Evolutionary conservation across 2,113 vertebrate genomes (phyloP), one percentile per base, ranked within the genome.

Genomic region (Uria aalge): DNA sequence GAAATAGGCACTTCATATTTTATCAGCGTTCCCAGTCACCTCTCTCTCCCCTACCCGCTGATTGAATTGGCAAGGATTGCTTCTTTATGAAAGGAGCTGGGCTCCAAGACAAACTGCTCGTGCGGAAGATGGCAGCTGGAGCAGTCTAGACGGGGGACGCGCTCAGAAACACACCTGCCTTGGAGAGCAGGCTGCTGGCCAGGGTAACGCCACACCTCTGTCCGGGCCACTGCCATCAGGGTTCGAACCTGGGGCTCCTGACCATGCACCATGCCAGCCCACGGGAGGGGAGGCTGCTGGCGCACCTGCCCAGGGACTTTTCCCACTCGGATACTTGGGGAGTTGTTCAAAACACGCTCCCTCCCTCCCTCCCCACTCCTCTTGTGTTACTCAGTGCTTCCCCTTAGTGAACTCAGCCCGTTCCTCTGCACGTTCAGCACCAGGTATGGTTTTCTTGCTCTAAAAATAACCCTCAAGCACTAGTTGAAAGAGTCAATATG

Each of bases 71-170:
- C 95, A 75, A 52, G 74, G 77, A 73, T 38, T 17, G 48, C 29
- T 41, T 11, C 91, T 88, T 71, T 38, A 17, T 9, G 45, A 75
- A 82, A 89, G 89, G 60, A 94, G 80, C 60, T 0, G 10, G 12
- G 77, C 77, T 97, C 96, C 92, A 94, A 97, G 91, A 97, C 91
- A 97, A 97, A 97, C 92, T 21, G 77, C 92, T 93, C 22, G 6
- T 76, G 80, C 2, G 0, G 77, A 91, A 80, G 86, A 79, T 92
- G 94, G 93, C 93, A 96, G 85, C 71, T 85, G 88, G 76, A 95
- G 95, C 92, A 92, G 95, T 95, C 96, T 94, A 89, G 96, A 97
- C 92, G 3, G 72, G 52, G 71, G 78, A 78, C 29, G 2, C 1
- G 4, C 77, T 92, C 84, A 16, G 72, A 80, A 96, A 92, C 78